Evolutionary conservation across 1,140 invertebrate genomes (phyloP).

Genomic region (Euglossa dilemma): DNA sequence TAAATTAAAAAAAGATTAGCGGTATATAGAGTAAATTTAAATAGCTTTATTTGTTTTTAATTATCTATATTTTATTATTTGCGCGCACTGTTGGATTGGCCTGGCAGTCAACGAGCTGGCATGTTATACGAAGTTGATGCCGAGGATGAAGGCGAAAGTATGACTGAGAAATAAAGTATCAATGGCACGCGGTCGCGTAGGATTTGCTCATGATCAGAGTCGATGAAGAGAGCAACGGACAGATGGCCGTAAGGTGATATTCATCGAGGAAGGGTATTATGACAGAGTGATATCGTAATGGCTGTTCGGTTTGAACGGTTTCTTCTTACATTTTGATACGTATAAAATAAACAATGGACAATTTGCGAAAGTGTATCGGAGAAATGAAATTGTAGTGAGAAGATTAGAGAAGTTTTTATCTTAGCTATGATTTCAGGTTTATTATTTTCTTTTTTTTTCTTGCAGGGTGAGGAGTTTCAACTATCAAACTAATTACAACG

Average conservation of each 20-base stretch:
- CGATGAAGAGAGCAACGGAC: conserved; percentile 27
- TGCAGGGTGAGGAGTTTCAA: too few species aligned
- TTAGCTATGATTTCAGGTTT: too few species aligned
- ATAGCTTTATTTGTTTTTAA: too few species aligned
- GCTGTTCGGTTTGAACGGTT: not conserved
- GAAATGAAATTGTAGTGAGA: too few species aligned
- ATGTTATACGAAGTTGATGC: not conserved
- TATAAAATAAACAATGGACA: not conserved
- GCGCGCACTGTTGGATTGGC: too few species aligned
- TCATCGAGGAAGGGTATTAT: conserved; percentile 10
- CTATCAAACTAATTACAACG: too few species aligned
- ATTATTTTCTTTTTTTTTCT: too few species aligned
- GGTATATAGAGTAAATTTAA: too few species aligned
- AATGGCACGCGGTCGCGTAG: conserved; percentile 28
- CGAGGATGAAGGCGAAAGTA: not conserved
- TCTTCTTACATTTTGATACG: not conserved
- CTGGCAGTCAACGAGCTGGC: too few species aligned
- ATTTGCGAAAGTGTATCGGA: not conserved
- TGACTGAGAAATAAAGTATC: conserved; percentile 23
- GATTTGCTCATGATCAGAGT: conserved; percentile 27
- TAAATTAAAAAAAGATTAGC: too few species aligned
- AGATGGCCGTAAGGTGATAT: conserved; percentile 50
- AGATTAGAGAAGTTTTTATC: too few species aligned
- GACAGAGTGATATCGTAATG: not conserved
- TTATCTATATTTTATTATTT: too few species aligned